These are phyloP conservation scores for Phenganax marumi DNA, from an alignment of 92 coral and sea anemone genomes.

Conservation along the genomic window DNA sequence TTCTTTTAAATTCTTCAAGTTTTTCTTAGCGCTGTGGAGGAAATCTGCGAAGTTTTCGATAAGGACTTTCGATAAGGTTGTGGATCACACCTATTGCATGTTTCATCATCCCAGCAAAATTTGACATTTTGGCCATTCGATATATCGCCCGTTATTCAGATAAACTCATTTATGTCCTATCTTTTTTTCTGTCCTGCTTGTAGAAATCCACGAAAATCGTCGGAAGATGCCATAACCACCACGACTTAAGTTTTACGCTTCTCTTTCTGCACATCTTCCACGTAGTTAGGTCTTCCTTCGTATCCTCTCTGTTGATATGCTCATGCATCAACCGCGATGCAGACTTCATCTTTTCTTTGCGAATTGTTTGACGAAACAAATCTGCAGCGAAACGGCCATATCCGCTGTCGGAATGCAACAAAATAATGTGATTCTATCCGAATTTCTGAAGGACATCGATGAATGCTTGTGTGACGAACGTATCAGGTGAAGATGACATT, in stretches of 20 bases:
- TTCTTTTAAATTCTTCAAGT: background rate
- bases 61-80: background rate
- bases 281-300: background rate
- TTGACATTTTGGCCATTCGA: conserved; percentile 19
- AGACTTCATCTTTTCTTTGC: conserved; percentile 46
- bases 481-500: conserved; percentile 25
- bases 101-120: background rate
- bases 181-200: background rate
- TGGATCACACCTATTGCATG: conserved; percentile 12
- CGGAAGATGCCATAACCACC: conserved; percentile 67
- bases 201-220: conserved; percentile 43
- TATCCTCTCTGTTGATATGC: background rate
- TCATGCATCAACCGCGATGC: conserved; percentile 61
- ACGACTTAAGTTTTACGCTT: conserved; percentile 64
- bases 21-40: background rate
- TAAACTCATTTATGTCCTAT: background rate
- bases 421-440: conserved; percentile 74
- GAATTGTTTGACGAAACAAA: conserved; percentile 55
- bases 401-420: conserved; percentile 81
- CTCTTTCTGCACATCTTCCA: conserved; percentile 29
- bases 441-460: conserved; percentile 66
- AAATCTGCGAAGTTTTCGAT: background rate
- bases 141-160: conserved; percentile 15
- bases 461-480: conserved; percentile 65
- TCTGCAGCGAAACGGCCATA: conserved; percentile 86